Conservation (phyloP, 2,113 vertebrate species). For the Gorsachius goisagi region DNA sequence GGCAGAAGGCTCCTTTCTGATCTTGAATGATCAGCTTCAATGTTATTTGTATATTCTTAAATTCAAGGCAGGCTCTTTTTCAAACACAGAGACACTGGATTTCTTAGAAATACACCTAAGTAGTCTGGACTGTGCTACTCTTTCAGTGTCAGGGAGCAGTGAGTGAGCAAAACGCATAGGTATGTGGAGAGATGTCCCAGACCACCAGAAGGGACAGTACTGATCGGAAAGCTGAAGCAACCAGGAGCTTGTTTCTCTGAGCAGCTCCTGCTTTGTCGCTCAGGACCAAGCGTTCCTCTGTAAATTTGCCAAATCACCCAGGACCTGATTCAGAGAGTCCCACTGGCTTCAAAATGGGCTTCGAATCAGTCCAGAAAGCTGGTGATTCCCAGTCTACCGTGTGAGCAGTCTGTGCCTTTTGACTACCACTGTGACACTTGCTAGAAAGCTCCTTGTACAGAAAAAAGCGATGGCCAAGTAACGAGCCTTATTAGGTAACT, state of each 20-base stretch:
- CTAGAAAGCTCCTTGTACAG: background rate
- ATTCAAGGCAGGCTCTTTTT: background rate
- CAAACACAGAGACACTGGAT: background rate
- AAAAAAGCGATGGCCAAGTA: background rate
- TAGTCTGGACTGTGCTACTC: background rate
- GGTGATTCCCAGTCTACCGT: background rate
- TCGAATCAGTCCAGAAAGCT: background rate
- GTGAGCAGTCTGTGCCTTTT: background rate
- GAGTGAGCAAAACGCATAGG: background rate
- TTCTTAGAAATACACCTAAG: background rate
- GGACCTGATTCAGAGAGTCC: background rate
- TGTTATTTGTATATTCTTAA: background rate
- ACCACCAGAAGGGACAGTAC: background rate
- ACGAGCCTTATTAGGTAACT: background rate
- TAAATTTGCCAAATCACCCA: background rate
- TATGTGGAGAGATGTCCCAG: background rate
- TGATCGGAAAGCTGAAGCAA: background rate
- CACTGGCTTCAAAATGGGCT: background rate
- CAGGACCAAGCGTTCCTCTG: background rate
- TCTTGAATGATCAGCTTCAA: background rate
- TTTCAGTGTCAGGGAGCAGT: background rate
- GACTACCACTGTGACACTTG: background rate
- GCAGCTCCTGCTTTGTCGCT: background rate
- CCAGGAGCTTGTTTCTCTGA: background rate
- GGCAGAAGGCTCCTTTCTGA: background rate